A percentile compares a stretch with the other conserved stretches of the same genome.
phyloP scores from a whole-genome alignment of 2,797 vertebrate genomes.

The Hydrocynus forskahlii region DNA sequence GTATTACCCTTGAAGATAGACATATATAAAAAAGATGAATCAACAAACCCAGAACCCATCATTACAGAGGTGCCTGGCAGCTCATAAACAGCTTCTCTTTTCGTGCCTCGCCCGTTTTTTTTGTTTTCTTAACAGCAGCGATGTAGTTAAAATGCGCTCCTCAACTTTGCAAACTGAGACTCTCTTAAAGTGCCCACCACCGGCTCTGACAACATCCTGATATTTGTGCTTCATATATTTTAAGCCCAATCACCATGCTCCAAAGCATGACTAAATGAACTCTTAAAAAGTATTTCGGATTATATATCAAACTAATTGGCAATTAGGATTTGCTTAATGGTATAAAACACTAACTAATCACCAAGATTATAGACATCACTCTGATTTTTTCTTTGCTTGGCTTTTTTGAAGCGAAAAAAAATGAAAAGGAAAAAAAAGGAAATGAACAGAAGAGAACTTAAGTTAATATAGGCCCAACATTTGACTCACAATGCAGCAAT shows the following conservation, averaged over 20 bases:
- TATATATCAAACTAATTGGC: slow-evolving; percentile 82
- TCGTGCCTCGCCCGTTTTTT: slow-evolving; percentile 48
- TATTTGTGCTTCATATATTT: slow-evolving; percentile 67
- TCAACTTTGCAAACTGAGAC: slow-evolving; percentile 14
- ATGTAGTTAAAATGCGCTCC: slow-evolving; percentile 41
- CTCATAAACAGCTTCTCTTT: slow-evolving; percentile 58
- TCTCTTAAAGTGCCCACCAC: background rate
- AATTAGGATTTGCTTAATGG: slow-evolving; percentile 83
- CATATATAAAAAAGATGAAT: slow-evolving; percentile 67
- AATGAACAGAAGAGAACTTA: background rate
- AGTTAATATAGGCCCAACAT: slow-evolving; percentile 13
- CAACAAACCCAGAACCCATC: slow-evolving; percentile 57
- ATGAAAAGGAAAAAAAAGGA: background rate
- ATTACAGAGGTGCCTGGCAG: slow-evolving; percentile 61
- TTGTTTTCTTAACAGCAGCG: slow-evolving; percentile 50
- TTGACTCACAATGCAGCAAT: slow-evolving; percentile 1
- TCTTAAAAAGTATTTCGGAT: slow-evolving; percentile 76
- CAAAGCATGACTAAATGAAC: slow-evolving; percentile 79
- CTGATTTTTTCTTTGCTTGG: slow-evolving; percentile 28
- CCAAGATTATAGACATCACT: slow-evolving; percentile 42
- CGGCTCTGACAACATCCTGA: slow-evolving; percentile 61
- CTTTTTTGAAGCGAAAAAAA: background rate
- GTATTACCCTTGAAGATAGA: slow-evolving; percentile 67
- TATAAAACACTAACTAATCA: slow-evolving; percentile 66
- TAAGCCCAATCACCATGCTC: slow-evolving; percentile 76